Evolutionary conservation across 2,888 invertebrate species (phyloP).

Genomic region (Cephus sareptanus): DNA sequence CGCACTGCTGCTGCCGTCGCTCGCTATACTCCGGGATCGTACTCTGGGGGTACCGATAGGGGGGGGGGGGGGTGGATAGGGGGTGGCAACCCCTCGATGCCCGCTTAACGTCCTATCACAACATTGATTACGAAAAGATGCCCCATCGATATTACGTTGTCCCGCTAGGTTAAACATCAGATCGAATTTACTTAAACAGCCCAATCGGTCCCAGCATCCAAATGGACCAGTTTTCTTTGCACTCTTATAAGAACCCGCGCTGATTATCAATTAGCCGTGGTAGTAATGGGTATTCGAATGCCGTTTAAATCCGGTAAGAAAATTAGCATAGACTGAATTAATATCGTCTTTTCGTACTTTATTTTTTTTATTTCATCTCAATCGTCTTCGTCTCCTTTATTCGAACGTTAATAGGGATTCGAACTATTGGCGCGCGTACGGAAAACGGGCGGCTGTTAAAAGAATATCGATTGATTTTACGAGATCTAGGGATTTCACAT

Average conservation of each 20-base stretch:
- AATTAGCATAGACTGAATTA: neutral
- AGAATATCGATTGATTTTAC: neutral
- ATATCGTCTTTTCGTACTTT: neutral
- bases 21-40: slow-evolving; percentile 8
- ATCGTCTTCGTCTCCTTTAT: neutral
- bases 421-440: neutral
- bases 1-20: slow-evolving; percentile 20
- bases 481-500: neutral
- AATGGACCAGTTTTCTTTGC: neutral
- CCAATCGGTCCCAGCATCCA: neutral
- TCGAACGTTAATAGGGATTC: neutral
- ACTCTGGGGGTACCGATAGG: slow-evolving; percentile 19
- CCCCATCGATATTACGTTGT: slow-evolving; percentile 19
- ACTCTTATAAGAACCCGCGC: neutral
- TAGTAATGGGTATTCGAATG: neutral
- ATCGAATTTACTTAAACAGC: neutral
- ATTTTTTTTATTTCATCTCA: neutral
- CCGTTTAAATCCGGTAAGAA: neutral
- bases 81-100: slow-evolving; percentile 44
- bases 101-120: slow-evolving; percentile 54
- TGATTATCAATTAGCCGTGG: neutral
- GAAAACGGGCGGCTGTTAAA: neutral
- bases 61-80: slow-evolving; percentile 21
- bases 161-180: slow-evolving; percentile 3
- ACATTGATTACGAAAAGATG: slow-evolving; percentile 41